phyloP scores from a whole-genome alignment of 2,113 vertebrate genomes.

The Bagarius yarrelli region DNA sequence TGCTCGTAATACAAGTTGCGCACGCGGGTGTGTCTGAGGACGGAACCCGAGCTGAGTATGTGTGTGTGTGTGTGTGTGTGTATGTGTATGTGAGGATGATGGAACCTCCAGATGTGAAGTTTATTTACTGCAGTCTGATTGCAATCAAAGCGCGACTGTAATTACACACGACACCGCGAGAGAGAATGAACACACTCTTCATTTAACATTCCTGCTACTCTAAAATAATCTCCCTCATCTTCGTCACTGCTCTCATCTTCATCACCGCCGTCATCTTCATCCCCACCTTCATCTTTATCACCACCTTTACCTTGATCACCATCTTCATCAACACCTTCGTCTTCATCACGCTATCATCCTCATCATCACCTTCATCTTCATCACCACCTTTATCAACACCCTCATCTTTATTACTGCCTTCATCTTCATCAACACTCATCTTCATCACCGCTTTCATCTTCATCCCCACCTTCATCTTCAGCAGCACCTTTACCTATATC shows the following conservation, averaged over 20 bases:
- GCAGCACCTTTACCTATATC: not conserved
- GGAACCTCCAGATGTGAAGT: slow-evolving; percentile 49
- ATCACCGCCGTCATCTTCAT: too few species aligned
- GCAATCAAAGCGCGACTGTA: slow-evolving; percentile 50
- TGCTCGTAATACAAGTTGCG: slow-evolving; percentile 3
- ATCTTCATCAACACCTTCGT: too few species aligned
- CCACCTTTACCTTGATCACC: not conserved
- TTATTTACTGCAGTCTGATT: slow-evolving; percentile 46
- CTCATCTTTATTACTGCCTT: not conserved
- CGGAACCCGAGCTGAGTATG: not conserved
- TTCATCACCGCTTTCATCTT: too few species aligned
- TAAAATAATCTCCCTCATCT: not conserved
- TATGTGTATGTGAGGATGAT: slow-evolving; percentile 22
- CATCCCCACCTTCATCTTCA: not conserved
- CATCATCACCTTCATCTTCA: too few species aligned
- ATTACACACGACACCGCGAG: slow-evolving; percentile 22
- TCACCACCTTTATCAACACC: too few species aligned
- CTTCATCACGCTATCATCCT: too few species aligned
- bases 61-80: not conserved
- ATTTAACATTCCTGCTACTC: not conserved
- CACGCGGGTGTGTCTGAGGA: slow-evolving; percentile 23
- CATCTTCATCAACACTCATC: too few species aligned
- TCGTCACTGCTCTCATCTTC: not conserved
- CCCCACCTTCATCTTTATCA: too few species aligned
- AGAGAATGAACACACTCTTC: slow-evolving; percentile 14